These are phyloP conservation scores for Pipistrellus pygmaeus DNA, from an alignment of 2,797 vertebrate genomes.

Conservation along the genomic window DNA sequence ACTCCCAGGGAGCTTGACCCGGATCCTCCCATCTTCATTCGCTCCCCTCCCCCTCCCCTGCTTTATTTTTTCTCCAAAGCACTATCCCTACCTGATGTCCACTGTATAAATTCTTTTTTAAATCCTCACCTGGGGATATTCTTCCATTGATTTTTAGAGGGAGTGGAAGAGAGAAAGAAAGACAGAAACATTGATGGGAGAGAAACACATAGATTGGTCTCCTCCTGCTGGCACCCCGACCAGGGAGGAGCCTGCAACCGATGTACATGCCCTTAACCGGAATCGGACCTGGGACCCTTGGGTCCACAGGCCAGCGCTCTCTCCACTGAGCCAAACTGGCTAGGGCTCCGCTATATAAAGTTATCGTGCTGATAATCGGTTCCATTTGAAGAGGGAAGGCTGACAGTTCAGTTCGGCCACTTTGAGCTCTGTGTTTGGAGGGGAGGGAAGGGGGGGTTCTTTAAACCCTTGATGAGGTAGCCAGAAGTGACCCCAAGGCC, in stretches of 20 bases:
- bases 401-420: neutral
- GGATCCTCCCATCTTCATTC: neutral
- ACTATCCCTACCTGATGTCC: neutral
- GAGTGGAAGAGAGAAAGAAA: too few relatives aligned
- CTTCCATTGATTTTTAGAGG: too few relatives aligned
- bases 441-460: neutral
- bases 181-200: too few relatives aligned
- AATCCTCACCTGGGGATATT: too few relatives aligned
- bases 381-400: neutral
- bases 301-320: too few relatives aligned
- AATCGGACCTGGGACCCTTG: too few relatives aligned
- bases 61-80: neutral
- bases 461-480: neutral
- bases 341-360: neutral
- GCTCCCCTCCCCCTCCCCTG: neutral
- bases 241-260: too few relatives aligned
- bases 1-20: neutral
- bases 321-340: too few relatives aligned
- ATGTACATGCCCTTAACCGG: too few relatives aligned
- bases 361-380: neutral
- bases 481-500: neutral
- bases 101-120: neutral
- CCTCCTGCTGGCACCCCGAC: too few relatives aligned
- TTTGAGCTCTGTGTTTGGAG: slow-evolving; percentile 2
- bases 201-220: too few relatives aligned